Conservation (phyloP, 1,140 invertebrate species). For the Ladona fulva region DNA sequence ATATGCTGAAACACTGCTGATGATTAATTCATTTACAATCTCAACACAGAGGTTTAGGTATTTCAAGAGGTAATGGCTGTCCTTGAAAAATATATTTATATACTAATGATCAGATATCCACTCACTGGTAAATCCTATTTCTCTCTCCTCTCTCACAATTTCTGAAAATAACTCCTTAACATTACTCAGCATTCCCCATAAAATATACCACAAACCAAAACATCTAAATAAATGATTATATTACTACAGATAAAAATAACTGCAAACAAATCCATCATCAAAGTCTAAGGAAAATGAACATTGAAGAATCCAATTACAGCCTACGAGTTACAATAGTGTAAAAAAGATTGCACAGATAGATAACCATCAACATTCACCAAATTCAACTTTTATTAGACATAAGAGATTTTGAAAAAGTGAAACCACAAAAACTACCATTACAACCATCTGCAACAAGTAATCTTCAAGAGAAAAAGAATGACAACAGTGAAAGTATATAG, state of each 20-base stretch:
- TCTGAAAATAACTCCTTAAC: background rate
- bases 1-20: too few relatives aligned
- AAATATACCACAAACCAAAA: background rate
- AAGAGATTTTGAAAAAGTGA: background rate
- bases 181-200: background rate
- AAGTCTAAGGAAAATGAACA: background rate
- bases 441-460: background rate
- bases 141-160: background rate
- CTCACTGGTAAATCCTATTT: background rate
- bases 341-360: background rate
- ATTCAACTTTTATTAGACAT: background rate
- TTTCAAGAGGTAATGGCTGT: too few relatives aligned
- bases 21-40: too few relatives aligned
- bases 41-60: too few relatives aligned
- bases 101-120: background rate
- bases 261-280: background rate
- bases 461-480: background rate
- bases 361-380: background rate
- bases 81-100: background rate
- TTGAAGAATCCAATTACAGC: background rate
- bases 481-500: background rate
- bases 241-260: background rate
- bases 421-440: background rate
- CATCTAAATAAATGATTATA: background rate
- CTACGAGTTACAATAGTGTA: background rate